A percentile compares a stretch with the other conserved stretches of the same genome.
Conservation (phyloP, 2,797 vertebrate genomes). For the Graptemys geographica region DNA sequence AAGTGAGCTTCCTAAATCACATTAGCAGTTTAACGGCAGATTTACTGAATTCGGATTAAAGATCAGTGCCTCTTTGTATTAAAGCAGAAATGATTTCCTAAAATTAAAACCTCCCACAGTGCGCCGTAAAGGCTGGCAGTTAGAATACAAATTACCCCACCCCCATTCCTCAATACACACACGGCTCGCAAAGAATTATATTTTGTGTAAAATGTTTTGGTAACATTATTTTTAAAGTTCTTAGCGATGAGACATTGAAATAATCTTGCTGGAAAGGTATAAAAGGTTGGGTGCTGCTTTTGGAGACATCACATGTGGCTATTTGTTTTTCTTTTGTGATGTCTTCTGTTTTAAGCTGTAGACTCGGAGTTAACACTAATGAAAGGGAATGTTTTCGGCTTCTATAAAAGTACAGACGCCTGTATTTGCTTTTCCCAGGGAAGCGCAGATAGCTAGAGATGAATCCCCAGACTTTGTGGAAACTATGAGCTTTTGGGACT, state of each 20-base stretch:
- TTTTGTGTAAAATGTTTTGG: not conserved
- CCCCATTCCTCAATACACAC: not conserved
- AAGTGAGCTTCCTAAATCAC: not conserved
- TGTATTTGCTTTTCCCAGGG: not conserved
- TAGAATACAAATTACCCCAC: not conserved
- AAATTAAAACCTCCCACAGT: conserved; percentile 16
- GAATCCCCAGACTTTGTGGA: not conserved
- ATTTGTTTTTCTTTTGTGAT: not conserved
- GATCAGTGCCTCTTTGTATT: not conserved
- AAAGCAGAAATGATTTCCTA: not conserved
- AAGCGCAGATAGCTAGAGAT: not conserved
- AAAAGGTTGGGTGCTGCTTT: not conserved
- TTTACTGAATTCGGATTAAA: not conserved
- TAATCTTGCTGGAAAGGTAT: not conserved
- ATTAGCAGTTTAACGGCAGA: not conserved
- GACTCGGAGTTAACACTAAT: not conserved
- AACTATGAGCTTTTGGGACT: not conserved
- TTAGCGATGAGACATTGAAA: conserved; percentile 19
- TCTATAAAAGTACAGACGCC: not conserved
- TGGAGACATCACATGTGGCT: not conserved
- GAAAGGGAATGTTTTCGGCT: not conserved
- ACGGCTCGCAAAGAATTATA: not conserved
- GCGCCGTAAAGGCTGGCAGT: conserved; percentile 10
- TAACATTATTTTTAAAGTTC: not conserved
- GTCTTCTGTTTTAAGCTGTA: not conserved